Conservation (phyloP, 1,140 invertebrate species). For the Diachasma alloeum region DNA sequence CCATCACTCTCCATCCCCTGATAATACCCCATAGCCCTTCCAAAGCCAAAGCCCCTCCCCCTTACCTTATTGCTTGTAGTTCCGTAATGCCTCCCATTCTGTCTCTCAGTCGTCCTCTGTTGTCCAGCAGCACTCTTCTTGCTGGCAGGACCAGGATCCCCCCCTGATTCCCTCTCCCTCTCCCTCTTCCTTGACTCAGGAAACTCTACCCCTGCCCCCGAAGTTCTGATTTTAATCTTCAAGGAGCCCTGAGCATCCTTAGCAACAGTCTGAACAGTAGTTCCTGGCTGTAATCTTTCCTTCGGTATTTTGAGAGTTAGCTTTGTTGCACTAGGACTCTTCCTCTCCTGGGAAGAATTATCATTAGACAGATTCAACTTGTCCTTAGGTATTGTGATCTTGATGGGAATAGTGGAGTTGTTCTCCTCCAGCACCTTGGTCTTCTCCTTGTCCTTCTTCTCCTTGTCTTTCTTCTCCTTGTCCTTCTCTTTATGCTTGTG, state of each 20-base stretch:
- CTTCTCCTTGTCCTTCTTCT: constrained; percentile 68
- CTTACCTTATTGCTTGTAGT: constrained; percentile 67
- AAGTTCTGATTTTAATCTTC: constrained; percentile 68
- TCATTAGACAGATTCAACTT: constrained; percentile 63
- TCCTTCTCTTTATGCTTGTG: constrained; percentile 71
- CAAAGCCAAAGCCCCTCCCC: constrained; percentile 48
- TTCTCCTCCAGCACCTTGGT: constrained; percentile 62
- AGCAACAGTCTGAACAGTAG: constrained; percentile 38
- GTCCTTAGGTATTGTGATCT: constrained; percentile 75
- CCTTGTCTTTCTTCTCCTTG: constrained; percentile 69
- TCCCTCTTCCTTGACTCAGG: constrained; percentile 47
- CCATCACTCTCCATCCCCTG: constrained; percentile 4
- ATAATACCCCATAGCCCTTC: background rate
- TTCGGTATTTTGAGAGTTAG: constrained; percentile 70
- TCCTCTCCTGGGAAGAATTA: constrained; percentile 38
- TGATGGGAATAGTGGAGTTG: constrained; percentile 63
- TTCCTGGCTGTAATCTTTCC: constrained; percentile 64
- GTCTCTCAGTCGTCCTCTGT: constrained; percentile 43
- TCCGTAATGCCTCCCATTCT: constrained; percentile 59
- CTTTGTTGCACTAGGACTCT: constrained; percentile 63
- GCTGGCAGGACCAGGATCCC: background rate
- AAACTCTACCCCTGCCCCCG: constrained; percentile 13
- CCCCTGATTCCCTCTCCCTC: constrained; percentile 10
- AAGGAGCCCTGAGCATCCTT: constrained; percentile 49
- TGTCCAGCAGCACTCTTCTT: constrained; percentile 16